phyloP scores from a whole-genome alignment of 2,113 vertebrate species.

The Setophaga coronata region DNA sequence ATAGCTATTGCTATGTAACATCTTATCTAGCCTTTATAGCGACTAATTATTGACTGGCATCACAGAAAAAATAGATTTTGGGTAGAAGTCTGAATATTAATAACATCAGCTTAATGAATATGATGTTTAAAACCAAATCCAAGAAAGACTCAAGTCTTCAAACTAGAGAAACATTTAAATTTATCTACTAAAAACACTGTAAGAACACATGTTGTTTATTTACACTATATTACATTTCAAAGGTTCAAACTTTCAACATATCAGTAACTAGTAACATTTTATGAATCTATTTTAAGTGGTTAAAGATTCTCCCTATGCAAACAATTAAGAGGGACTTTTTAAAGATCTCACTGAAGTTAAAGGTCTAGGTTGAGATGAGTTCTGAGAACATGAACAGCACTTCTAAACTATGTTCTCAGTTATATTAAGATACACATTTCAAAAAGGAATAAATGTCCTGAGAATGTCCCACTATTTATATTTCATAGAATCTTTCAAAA shows the following conservation, averaged over 20 bases:
- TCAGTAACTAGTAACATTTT: background rate
- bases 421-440: background rate
- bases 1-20: background rate
- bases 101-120: background rate
- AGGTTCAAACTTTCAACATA: background rate
- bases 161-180: background rate
- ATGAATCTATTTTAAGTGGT: background rate
- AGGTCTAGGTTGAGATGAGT: background rate
- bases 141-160: background rate
- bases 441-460: background rate
- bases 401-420: background rate
- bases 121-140: background rate
- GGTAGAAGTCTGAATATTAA: background rate
- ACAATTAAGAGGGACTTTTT: background rate
- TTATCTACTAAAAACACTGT: background rate
- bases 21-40: background rate
- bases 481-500: background rate
- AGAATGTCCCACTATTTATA: accelerated
- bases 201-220: background rate
- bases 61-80: background rate
- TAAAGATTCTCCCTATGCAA: background rate
- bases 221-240: background rate
- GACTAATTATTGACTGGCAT: background rate
- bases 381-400: background rate
- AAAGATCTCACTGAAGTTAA: background rate